Base-by-base conservation (phyloP, 2,888 invertebrate species). In the Rhyacophila evoluta region DNA sequence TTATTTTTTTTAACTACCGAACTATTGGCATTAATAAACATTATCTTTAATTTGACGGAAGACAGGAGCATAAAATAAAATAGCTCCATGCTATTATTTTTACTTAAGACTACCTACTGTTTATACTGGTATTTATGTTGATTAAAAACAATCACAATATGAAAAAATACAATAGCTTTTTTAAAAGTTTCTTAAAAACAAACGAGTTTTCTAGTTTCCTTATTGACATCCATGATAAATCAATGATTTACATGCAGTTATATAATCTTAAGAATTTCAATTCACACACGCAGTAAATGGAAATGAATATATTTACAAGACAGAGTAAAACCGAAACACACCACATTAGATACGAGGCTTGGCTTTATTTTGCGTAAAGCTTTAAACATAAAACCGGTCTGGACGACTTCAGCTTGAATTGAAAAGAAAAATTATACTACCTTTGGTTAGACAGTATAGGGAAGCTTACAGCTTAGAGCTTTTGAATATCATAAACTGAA, bases 221-320 rank as follows among this genome's bases (percentile, higher is more conserved):
- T n/a, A n/a, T n/a, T n/a, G n/a, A 55, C 55, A 15, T 55, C 10
- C 55, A 19, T 19, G 19, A 55, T 55, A 55, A 55, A 55, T 55
- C 55, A 55, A 55, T 19, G 55, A 1, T 19, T 19, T 19, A 19
- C 10, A 19, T 55, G n/a, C n/a, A 15, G 19, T 19, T 19, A 55
- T 55, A 19, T 55, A 55, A 55, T 55, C 55, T 19, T 55, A 19
- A 55, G 55, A 55, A 55, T 55, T 55, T 25, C 55, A 55, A 55
- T 19, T 25, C 25, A 19, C 55, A 55, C 55, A 55, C 55, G 55
- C 55, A 55, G 55, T 55, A 19, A n/a, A 15, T 19, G 55, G 55
- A 8, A 55, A 55, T 55, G 55, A 55, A 55, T n/a, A n/a, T n/a
- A n/a, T 19, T 55, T 55, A 55, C 55, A 8, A 55, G 19, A 19